Evolutionary conservation across 2,888 invertebrate species (phyloP).

Genomic region (Epiperipatus broadwayi): DNA sequence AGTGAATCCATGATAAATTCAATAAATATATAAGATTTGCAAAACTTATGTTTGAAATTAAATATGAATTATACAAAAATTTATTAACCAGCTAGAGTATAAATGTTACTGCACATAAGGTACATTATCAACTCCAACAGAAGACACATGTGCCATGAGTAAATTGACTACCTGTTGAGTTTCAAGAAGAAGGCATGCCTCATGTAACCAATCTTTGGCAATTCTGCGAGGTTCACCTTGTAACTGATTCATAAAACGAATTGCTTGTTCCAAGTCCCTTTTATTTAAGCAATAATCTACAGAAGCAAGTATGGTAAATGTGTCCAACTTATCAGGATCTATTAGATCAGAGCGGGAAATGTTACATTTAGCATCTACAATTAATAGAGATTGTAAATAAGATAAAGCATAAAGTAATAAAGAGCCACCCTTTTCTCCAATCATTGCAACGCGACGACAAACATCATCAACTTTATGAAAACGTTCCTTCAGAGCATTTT

Average conservation of each 20-base stretch:
- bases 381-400: constrained; percentile 66
- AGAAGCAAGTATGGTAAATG: constrained; percentile 69
- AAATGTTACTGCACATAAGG: too few species aligned
- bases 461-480: constrained; percentile 47
- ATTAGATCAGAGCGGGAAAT: constrained; percentile 50
- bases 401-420: constrained; percentile 46
- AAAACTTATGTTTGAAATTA: too few species aligned
- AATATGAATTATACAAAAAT: too few species aligned
- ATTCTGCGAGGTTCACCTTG: constrained; percentile 69
- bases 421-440: constrained; percentile 66
- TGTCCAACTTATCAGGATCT: constrained; percentile 53
- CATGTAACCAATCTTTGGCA: constrained; percentile 67
- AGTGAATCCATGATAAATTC: too few species aligned
- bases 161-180: constrained; percentile 75
- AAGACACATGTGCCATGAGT: constrained; percentile 67
- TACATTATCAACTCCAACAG: constrained; percentile 36
- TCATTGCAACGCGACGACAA: constrained; percentile 60
- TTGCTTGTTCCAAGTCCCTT: constrained; percentile 63
- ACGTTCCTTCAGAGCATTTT: constrained; percentile 60
- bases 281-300: constrained; percentile 64
- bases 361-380: constrained; percentile 37
- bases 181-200: constrained; percentile 60
- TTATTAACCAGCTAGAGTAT: too few species aligned
- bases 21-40: too few species aligned
- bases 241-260: constrained; percentile 66